Percentiles rank a stretch among this genome's conserved stretches.
Evolutionary conservation across 64 coral and sea anemone genomes (phyloP).

Genomic region (Actinia equina): DNA sequence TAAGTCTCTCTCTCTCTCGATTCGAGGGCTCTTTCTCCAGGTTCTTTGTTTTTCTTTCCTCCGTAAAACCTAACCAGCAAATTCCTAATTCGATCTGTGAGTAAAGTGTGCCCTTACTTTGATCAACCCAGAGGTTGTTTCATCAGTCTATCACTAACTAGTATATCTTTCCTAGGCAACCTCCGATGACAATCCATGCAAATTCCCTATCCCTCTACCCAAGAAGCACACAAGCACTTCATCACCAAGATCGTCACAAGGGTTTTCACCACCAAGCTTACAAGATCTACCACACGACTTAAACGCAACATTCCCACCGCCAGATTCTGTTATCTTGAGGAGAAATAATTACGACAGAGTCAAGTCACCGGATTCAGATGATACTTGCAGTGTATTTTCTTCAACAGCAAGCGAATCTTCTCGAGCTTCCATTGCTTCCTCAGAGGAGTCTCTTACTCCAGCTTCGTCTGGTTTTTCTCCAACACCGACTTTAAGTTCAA

Average conservation of each 20-base stretch:
- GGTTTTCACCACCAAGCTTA: not conserved
- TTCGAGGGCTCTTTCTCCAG: too few relatives aligned
- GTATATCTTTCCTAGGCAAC: not conserved
- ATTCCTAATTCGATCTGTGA: too few relatives aligned
- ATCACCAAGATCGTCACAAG: slow-evolving; percentile 8
- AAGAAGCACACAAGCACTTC: slow-evolving; percentile 23
- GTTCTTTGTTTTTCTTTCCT: too few relatives aligned
- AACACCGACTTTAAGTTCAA: not conserved
- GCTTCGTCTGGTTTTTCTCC: slow-evolving; percentile 3
- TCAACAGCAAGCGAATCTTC: slow-evolving; percentile 15
- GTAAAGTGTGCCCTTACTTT: too few relatives aligned
- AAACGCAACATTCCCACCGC: not conserved
- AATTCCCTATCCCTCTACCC: slow-evolving; percentile 30
- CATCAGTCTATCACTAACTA: not conserved
- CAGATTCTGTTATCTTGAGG: not conserved
- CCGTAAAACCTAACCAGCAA: too few relatives aligned
- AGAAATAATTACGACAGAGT: slow-evolving; percentile 7
- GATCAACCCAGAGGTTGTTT: too few relatives aligned
- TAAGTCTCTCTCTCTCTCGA: too few relatives aligned
- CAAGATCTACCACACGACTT: not conserved
- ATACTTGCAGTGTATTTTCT: slow-evolving; percentile 13
- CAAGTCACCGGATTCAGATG: not conserved
- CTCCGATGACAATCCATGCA: not conserved
- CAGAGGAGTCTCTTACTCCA: slow-evolving; percentile 11
- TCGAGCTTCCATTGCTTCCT: not conserved